Evolutionary conservation across 2,888 invertebrate species (phyloP), one percentile per base, ranked within the genome.

Genomic region (Coenonympha arcania): DNA sequence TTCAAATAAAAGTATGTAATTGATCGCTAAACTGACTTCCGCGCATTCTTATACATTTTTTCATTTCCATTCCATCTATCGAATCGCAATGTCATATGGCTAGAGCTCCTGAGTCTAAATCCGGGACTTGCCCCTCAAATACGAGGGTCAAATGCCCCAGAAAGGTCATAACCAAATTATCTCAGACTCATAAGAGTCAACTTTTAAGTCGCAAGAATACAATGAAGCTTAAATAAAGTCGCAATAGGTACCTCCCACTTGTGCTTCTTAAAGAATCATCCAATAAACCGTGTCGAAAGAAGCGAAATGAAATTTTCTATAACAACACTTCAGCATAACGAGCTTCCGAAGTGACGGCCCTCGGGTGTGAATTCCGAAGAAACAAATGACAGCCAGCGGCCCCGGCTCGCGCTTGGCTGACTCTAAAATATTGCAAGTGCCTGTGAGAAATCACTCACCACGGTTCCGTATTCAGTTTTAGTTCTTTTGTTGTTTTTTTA

Each of bases 301-400:
- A 46, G 51, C 47, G 39, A 9, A 26, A 52, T 43, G 43, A 43
- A 49, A 48, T 48, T 43, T 51, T 15, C 9, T 8, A 11, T 48
- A 34, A 40, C 37, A 46, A 46, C 50, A 47, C 50, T 44, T 48
- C 47, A 51, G 48, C 42, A 48, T 57, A 56, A 56, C 34, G 50
- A 54, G 31, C 40, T 48, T 36, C 40, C 49, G 43, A 30, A 36
- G 26, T 18, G 24, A 6, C 37, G 16, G 36, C 49, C 43, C 43
- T 48, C 39, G 42, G 37, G 33, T 55, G 42, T 46, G 51, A 47
- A 49, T 49, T 49, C 28, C 48, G 37, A 44, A 45, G 31, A 44
- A 43, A 47, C 52, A 47, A 55, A 53, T 53, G 49, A 56, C 52
- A 42, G 48, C 40, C 48, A 33, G 45, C n/a, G n/a, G n/a, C n/a